A percentile compares a stretch with the other conserved stretches of the same genome.
Conservation (phyloP, 2,797 vertebrate species). For the Pampus argenteus region DNA sequence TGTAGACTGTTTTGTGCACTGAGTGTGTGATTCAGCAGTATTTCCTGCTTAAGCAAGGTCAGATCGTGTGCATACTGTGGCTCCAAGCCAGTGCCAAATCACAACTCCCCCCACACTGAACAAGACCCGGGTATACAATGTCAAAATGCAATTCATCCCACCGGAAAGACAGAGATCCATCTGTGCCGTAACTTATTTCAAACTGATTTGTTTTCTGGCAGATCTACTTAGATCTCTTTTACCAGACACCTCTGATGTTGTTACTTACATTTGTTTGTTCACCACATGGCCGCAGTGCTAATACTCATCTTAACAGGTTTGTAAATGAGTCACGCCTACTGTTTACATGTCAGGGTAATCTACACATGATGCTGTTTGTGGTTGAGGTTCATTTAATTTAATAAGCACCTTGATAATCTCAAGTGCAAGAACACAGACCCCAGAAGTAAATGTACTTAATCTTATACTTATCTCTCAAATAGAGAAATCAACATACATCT, state of each 20-base stretch:
- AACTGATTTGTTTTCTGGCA: conserved; percentile 19
- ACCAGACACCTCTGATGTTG: neutral
- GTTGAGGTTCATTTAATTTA: neutral
- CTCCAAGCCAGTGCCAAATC: conserved; percentile 9
- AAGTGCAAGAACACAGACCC: neutral
- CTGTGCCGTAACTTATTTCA: conserved; percentile 15
- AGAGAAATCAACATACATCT: neutral
- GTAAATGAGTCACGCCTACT: conserved; percentile 27
- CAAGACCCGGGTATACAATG: neutral
- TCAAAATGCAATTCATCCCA: conserved; percentile 12
- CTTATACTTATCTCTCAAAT: neutral
- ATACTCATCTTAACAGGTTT: conserved; percentile 56
- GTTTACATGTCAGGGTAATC: conserved; percentile 45
- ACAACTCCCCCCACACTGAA: conserved; percentile 24
- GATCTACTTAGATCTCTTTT: conserved; percentile 18
- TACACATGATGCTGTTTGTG: neutral
- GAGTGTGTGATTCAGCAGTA: conserved; percentile 72
- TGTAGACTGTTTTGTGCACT: neutral
- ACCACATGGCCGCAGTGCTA: conserved; percentile 41
- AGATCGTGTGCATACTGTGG: conserved; percentile 28
- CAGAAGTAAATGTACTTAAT: neutral
- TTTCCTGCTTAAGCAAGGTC: conserved; percentile 62
- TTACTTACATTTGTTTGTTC: conserved; percentile 20
- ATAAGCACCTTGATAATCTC: neutral
- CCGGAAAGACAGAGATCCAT: conserved; percentile 2